These are phyloP conservation scores for human DNA, from an alignment of 2,113 vertebrate genomes.

Conservation along the genomic window GRCh38 chr18:73522001-73522500, in stretches of 20 bases:
- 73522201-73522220: neutral
- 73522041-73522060: neutral
- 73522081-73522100: neutral
- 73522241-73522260: neutral
- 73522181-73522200: neutral
- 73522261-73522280: neutral
- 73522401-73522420: too few species aligned
- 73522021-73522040: neutral
- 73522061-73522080: neutral
- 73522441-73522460: too few species aligned
- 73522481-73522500: too few species aligned
- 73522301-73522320: neutral
- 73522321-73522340: neutral
- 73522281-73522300: neutral
- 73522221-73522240: neutral
- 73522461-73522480: too few species aligned
- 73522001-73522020: neutral
- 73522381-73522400: too few species aligned
- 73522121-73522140: neutral
- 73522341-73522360: neutral
- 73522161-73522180: neutral
- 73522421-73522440: too few species aligned
- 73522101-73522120: neutral
- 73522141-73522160: neutral
- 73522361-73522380: neutral